phyloP scores from a whole-genome alignment of 2,888 invertebrate genomes.

The Julus scandinavius region DNA sequence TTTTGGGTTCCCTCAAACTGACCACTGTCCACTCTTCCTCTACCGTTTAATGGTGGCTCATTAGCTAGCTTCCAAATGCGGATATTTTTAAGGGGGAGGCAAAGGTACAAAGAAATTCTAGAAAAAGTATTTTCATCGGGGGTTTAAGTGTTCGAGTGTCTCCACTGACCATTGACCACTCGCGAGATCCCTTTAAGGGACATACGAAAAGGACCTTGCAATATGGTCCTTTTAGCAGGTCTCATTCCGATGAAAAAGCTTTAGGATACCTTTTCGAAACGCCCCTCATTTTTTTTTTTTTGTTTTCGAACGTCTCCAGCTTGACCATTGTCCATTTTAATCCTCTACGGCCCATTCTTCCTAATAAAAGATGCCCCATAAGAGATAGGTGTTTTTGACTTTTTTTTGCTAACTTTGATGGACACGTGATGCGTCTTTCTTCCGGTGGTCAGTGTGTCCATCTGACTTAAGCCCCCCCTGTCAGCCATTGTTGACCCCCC shows the following conservation, averaged over 20 bases:
- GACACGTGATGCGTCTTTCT: not conserved
- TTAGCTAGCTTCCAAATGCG: not conserved
- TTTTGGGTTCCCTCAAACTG: not conserved
- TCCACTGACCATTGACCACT: not conserved
- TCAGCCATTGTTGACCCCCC: constrained; percentile 19
- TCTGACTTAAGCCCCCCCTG: not conserved
- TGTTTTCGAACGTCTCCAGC: not conserved
- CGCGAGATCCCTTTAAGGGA: too few species aligned
- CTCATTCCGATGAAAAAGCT: too few species aligned
- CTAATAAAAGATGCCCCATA: constrained; percentile 26
- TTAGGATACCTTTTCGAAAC: too few species aligned
- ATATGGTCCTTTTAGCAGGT: too few species aligned
- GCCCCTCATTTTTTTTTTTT: too few species aligned
- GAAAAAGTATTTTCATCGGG: not conserved
- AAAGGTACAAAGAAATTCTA: too few species aligned
- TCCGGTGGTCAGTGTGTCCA: constrained; percentile 35
- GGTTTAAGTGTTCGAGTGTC: not conserved
- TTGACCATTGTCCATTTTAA: constrained; percentile 9
- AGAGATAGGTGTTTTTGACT: constrained; percentile 38
- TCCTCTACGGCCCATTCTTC: not conserved
- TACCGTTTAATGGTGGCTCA: not conserved
- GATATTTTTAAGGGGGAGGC: not conserved
- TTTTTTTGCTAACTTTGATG: not conserved
- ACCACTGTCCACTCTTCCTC: constrained; percentile 30
- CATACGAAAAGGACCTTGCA: too few species aligned